A percentile compares a stretch with the other conserved stretches of the same genome.
phyloP scores from a whole-genome alignment of 2,888 invertebrate species.

The Caenorhabditis virilis region DNA sequence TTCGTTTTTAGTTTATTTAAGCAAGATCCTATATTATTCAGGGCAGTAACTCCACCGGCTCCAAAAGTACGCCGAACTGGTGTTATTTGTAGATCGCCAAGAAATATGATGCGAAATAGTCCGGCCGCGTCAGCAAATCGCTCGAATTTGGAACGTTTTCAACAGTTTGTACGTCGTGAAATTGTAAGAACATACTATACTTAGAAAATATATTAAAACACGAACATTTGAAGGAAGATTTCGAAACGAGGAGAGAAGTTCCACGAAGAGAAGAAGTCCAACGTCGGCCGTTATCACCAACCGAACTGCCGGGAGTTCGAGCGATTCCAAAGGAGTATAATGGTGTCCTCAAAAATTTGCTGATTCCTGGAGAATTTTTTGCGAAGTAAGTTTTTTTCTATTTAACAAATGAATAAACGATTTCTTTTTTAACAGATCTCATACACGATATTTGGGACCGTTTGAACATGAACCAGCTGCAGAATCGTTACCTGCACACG shows the following conservation, averaged over 20 bases:
- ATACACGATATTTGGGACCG: slow-evolving; percentile 27
- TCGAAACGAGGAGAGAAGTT: neutral
- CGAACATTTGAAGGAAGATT: slow-evolving; percentile 3
- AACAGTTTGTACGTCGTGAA: no score
- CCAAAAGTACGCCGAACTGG: no score
- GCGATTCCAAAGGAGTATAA: slow-evolving; percentile 35
- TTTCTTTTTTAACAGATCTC: slow-evolving; percentile 13
- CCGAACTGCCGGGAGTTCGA: slow-evolving; percentile 31
- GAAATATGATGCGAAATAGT: no score
- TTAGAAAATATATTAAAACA: no score
- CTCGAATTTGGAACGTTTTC: no score
- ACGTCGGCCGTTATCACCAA: slow-evolving; percentile 21
- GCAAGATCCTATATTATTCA: no score
- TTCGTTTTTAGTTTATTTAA: no score
- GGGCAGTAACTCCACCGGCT: no score
- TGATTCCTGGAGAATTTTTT: slow-evolving; percentile 34
- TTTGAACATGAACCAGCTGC: slow-evolving; percentile 16
- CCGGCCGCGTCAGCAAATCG: no score
- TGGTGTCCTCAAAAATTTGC: slow-evolving; percentile 18
- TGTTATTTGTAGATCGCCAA: no score
- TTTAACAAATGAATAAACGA: neutral
- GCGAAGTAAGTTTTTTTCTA: slow-evolving; percentile 23
- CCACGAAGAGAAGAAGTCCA: neutral
- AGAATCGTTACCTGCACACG: slow-evolving; percentile 10
- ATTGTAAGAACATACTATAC: no score